Percentiles rank a stretch among this genome's conserved stretches.
Conservation (phyloP, 2,888 invertebrate species). For the Girardia tigrina region DNA sequence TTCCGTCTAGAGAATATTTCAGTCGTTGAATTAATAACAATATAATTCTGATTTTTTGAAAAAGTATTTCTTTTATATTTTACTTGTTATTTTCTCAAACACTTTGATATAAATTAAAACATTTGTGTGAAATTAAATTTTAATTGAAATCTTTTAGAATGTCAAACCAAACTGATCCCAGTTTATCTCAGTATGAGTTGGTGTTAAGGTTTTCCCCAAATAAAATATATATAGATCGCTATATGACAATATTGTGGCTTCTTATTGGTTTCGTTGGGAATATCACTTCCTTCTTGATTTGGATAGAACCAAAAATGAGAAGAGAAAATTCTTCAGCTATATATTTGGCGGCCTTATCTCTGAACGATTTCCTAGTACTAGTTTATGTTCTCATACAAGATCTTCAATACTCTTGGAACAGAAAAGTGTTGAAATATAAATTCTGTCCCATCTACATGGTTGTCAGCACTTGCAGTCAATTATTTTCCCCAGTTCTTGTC, state of each 20-base stretch:
- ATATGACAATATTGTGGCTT: constrained; percentile 46
- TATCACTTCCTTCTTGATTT: constrained; percentile 44
- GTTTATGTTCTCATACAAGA: constrained; percentile 44
- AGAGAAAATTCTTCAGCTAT: constrained; percentile 47
- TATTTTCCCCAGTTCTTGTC: constrained; percentile 46
- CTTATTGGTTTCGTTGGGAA: constrained; percentile 45
- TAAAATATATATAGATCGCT: constrained; percentile 42
- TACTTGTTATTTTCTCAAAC: too few species aligned
- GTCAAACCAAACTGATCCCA: neutral
- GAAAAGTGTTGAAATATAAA: constrained; percentile 40
- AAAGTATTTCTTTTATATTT: too few species aligned
- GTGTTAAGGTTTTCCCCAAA: constrained; percentile 40
- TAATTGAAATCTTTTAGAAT: too few species aligned
- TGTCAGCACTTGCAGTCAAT: constrained; percentile 43
- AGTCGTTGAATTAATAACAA: too few species aligned
- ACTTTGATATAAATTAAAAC: too few species aligned
- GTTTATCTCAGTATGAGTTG: constrained; percentile 28
- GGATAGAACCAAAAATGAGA: constrained; percentile 44
- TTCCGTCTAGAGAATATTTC: too few species aligned
- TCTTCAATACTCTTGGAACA: constrained; percentile 45
- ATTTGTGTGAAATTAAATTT: too few species aligned
- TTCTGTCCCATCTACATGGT: constrained; percentile 45
- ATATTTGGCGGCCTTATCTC: constrained; percentile 45
- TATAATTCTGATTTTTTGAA: too few species aligned
- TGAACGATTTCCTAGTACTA: constrained; percentile 44